Evolutionary conservation across 1,140 invertebrate species (phyloP).

Genomic region (Stegodyphus mimosarum): DNA sequence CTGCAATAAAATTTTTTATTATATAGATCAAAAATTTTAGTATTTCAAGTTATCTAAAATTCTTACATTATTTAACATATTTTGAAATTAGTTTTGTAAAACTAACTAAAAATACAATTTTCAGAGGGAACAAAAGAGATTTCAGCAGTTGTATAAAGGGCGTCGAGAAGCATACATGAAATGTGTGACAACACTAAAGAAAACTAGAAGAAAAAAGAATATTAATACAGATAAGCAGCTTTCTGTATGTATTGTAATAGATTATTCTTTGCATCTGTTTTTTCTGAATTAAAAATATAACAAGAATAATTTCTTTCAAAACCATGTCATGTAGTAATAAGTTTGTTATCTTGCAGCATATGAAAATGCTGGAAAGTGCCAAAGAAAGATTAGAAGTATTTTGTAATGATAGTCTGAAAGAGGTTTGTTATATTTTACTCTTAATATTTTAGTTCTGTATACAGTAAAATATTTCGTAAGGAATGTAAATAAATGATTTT

Average conservation of each 20-base stretch:
- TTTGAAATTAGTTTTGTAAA: neutral
- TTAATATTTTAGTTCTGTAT: too few species aligned
- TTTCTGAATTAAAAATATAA: too few species aligned
- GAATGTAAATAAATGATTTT: too few species aligned
- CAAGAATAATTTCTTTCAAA: too few species aligned
- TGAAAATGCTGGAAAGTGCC: slow-evolving; percentile 58
- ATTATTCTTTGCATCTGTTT: too few species aligned
- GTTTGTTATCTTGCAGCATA: slow-evolving; percentile 32
- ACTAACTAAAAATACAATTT: neutral
- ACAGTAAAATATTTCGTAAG: too few species aligned
- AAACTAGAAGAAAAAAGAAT: slow-evolving; percentile 55
- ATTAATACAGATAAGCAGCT: slow-evolving; percentile 55
- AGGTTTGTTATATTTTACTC: slow-evolving; percentile 25
- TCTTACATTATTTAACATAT: neutral
- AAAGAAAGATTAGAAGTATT: slow-evolving; percentile 56
- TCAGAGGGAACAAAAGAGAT: slow-evolving; percentile 57
- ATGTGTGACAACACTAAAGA: slow-evolving; percentile 50
- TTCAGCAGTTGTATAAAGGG: slow-evolving; percentile 51
- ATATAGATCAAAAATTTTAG: too few species aligned
- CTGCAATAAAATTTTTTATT: too few species aligned
- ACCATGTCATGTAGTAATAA: too few species aligned
- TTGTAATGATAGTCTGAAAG: slow-evolving; percentile 55
- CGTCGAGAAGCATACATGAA: slow-evolving; percentile 47
- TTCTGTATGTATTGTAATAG: neutral
- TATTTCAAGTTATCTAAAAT: too few species aligned